Evolutionary conservation across 1,140 invertebrate genomes (phyloP).

Genomic region (Elysia chlorotica): DNA sequence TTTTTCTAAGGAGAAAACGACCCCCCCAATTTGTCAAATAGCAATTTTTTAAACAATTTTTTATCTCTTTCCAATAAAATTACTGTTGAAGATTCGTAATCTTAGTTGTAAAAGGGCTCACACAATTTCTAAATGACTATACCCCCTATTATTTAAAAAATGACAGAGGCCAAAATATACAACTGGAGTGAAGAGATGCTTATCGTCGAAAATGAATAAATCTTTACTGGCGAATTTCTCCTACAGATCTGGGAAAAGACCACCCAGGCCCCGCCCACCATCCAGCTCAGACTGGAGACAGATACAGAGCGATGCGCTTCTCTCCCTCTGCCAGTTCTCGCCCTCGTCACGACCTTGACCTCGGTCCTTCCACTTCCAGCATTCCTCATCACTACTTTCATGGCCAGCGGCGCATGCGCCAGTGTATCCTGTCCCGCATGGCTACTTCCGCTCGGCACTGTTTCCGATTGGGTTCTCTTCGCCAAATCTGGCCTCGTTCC

Average conservation of each 20-base stretch:
- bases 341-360: conserved; percentile 18
- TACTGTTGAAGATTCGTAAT: neutral
- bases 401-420: conserved; percentile 22
- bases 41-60: too few species aligned
- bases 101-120: neutral
- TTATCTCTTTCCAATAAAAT: too few species aligned
- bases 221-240: too few species aligned
- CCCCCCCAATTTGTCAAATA: too few species aligned
- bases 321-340: conserved; percentile 10
- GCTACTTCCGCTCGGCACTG: conserved; percentile 25
- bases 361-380: conserved; percentile 25
- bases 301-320: conserved; percentile 25
- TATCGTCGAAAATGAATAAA: too few species aligned
- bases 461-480: conserved; percentile 33
- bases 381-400: conserved; percentile 26
- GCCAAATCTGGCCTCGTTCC: conserved; percentile 32
- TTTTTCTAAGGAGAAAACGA: too few species aligned
- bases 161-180: too few species aligned
- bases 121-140: neutral
- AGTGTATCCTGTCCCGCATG: conserved; percentile 17
- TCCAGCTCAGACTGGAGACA: conserved; percentile 24
- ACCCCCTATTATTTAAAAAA: too few species aligned
- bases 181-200: too few species aligned
- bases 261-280: conserved; percentile 3
- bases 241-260: conserved; percentile 26